phyloP scores from a whole-genome alignment of 2,797 vertebrate species.

The Thaleichthys pacificus region DNA sequence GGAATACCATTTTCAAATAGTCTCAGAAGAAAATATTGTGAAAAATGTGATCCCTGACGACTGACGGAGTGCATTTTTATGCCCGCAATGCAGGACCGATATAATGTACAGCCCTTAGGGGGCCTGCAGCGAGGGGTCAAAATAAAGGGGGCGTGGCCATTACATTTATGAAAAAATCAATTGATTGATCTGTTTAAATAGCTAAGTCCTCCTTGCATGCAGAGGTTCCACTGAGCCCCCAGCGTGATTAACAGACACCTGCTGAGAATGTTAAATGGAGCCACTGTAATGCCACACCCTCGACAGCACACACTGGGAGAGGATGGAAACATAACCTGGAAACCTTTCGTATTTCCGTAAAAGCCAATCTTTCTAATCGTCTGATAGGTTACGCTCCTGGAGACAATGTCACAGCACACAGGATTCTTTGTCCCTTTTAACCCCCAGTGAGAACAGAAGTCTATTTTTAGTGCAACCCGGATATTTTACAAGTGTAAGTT shows the following conservation, averaged over 20 bases:
- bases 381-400: slow-evolving; percentile 27
- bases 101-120: background rate
- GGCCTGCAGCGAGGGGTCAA: slow-evolving; percentile 2
- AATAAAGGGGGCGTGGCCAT: slow-evolving; percentile 19
- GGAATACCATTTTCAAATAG: background rate
- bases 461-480: slow-evolving; percentile 55
- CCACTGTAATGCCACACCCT: slow-evolving; percentile 28
- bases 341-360: slow-evolving; percentile 53
- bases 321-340: slow-evolving; percentile 17
- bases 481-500: slow-evolving; percentile 54
- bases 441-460: slow-evolving; percentile 29
- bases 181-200: slow-evolving; percentile 65
- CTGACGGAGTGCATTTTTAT: background rate
- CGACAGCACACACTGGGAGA: slow-evolving; percentile 16
- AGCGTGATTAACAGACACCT: slow-evolving; percentile 47
- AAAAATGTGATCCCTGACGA: no score
- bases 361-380: slow-evolving; percentile 50
- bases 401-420: slow-evolving; percentile 32
- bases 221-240: slow-evolving; percentile 46
- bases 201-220: slow-evolving; percentile 48
- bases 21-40: no score
- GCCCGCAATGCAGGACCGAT: background rate
- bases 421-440: slow-evolving; percentile 36
- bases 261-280: slow-evolving; percentile 51
- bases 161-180: slow-evolving; percentile 44